Percentiles rank a stretch among this genome's conserved stretches.
phyloP scores from a whole-genome alignment of 2,113 vertebrate genomes.

The Cyprinodon variegatus region DNA sequence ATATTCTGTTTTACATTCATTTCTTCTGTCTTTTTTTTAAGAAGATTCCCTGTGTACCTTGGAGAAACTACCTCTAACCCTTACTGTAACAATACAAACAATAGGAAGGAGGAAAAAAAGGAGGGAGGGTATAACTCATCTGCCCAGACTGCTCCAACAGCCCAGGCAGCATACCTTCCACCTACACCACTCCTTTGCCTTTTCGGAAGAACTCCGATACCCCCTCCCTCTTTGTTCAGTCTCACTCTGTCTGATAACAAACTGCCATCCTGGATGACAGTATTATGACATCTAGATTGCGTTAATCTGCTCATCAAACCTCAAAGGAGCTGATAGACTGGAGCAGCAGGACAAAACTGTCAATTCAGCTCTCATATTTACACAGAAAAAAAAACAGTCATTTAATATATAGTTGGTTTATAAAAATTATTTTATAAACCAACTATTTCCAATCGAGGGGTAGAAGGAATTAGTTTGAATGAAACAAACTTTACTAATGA shows the following conservation, averaged over 20 bases:
- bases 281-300: neutral
- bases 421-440: neutral
- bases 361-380: neutral
- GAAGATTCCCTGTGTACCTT: neutral
- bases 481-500: too few relatives aligned
- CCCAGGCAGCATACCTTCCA: conserved; percentile 70
- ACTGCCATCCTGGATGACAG: neutral
- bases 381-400: neutral
- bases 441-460: too few relatives aligned
- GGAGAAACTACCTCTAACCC: too few relatives aligned
- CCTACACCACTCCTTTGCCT: conserved; percentile 30
- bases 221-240: neutral
- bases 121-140: conserved; percentile 14
- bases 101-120: neutral
- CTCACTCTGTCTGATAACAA: neutral
- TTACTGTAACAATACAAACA: neutral
- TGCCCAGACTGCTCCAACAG: conserved; percentile 68
- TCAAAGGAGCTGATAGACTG: too few relatives aligned
- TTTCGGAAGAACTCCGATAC: neutral
- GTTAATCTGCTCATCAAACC: neutral
- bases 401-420: neutral
- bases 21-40: neutral
- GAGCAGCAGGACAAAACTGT: neutral
- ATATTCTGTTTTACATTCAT: neutral
- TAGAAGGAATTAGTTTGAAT: too few relatives aligned